Base-by-base conservation (phyloP, 2,888 invertebrate species). In the Cataglyphis livida region DNA sequence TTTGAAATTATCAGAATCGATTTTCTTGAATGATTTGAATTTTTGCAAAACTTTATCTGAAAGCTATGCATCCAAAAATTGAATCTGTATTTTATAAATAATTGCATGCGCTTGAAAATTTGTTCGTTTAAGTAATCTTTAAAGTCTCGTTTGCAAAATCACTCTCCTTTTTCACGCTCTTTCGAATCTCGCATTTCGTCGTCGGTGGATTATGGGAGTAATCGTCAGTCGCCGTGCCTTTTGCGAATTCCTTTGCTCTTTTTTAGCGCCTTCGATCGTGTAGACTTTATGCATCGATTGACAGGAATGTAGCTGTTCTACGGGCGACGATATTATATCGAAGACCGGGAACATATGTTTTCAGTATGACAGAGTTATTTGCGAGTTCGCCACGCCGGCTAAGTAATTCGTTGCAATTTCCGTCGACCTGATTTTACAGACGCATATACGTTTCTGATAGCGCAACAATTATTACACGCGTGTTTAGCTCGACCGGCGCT, bases 231-330 rank as follows among this genome's bases (percentile, higher is more conserved):
- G 12, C 10, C 57, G 32, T 25, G 59, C 78, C 73, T 59, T 71
- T 79, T 44, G 35, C 59, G 32, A 79, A 79, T 79, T 70, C 73
- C 71, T 79, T 79, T 71, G 35, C 57, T 71, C 35, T 44, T 59
- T 59, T 57, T 71, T 44, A 79, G 73, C 59, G 21, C 21, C 71
- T 59, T 59, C 44, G 59, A 59, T 79, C 78, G 78, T 71, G 59
- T 71, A 44, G 28, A n/a, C 59, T 79, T 79, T 71, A 71, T 44
- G 78, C 78, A 71, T 35, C 71, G 78, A 71, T 79, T 79, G 78
- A 35, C 73, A 79, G 73, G 78, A 79, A 71, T 79, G 59, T 59
- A 59, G 59, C 44, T n/a, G 71, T 59, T 70, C 25, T 25, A 78
- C 21, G 44, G 59, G 71, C 44, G 78, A 79, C 78, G 71, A 59